These are phyloP conservation scores for Microctonus aethiopoides DNA, from an alignment of 2,888 invertebrate species.

Conservation along the genomic window DNA sequence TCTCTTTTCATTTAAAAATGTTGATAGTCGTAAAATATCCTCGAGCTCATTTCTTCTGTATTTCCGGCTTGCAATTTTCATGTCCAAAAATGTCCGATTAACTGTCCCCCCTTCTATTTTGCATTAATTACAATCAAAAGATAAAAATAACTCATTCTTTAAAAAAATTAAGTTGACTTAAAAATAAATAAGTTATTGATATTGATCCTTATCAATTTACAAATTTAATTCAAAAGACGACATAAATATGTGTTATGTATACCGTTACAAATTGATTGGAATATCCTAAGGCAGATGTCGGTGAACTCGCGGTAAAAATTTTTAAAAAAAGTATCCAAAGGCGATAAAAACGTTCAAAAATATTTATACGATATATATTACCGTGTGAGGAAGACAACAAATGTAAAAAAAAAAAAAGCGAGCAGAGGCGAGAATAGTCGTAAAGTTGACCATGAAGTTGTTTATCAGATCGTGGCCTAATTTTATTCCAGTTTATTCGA, in stretches of 20 bases:
- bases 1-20: slow-evolving; percentile 16
- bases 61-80: not conserved
- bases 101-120: not conserved
- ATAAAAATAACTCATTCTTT: not conserved
- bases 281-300: slow-evolving; percentile 38
- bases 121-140: slow-evolving; percentile 1
- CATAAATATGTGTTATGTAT: not conserved
- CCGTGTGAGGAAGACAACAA: slow-evolving; percentile 6
- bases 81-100: slow-evolving; percentile 8
- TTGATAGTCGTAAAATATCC: slow-evolving; percentile 21
- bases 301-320: slow-evolving; percentile 31
- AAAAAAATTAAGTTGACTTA: not conserved
- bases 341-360: slow-evolving; percentile 23
- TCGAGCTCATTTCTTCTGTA: not conserved
- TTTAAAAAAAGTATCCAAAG: not conserved
- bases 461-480: slow-evolving; percentile 54
- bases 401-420: slow-evolving; percentile 9
- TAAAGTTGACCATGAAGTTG: slow-evolving; percentile 20
- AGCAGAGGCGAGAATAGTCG: slow-evolving; percentile 16
- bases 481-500: slow-evolving; percentile 56
- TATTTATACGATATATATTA: not conserved
- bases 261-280: slow-evolving; percentile 7
- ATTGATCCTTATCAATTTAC: not conserved
- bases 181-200: slow-evolving; percentile 18
- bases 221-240: not conserved